Evolutionary conservation across 2,113 vertebrate genomes (phyloP).

Genomic region (Burhinus bistriatus): DNA sequence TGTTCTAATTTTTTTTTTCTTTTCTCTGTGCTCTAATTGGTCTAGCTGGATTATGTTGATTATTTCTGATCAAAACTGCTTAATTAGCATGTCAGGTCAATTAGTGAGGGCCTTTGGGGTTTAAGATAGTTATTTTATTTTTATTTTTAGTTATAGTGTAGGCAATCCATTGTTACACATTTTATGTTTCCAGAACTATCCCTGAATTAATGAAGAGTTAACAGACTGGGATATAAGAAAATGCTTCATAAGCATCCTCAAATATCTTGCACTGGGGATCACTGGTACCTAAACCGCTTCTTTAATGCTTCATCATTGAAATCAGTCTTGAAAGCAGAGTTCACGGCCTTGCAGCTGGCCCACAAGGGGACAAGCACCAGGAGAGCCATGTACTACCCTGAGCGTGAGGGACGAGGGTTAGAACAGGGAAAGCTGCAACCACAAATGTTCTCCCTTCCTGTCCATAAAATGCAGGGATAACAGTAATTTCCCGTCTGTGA

Average conservation of each 20-base stretch:
- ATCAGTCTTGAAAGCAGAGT: background rate
- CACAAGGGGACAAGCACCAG: background rate
- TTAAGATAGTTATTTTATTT: conserved; percentile 7
- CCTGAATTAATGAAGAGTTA: conserved; percentile 44
- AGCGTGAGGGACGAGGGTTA: background rate
- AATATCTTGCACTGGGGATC: conserved; percentile 19
- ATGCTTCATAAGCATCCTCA: conserved; percentile 38
- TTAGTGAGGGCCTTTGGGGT: conserved; percentile 6
- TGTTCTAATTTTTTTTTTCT: background rate
- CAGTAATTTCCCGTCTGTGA: conserved; percentile 20
- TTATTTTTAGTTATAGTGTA: background rate
- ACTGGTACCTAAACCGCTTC: conserved; percentile 3
- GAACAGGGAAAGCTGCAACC: background rate
- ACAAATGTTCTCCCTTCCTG: background rate
- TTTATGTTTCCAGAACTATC: conserved; percentile 2
- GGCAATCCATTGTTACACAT: background rate
- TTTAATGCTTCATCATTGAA: conserved; percentile 18
- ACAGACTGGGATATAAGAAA: conserved; percentile 20
- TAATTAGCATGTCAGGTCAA: conserved; percentile 50
- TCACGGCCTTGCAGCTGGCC: background rate
- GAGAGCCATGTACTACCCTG: background rate
- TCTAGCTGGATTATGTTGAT: conserved; percentile 46
- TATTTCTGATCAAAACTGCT: conserved; percentile 45
- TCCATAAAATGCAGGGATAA: background rate
- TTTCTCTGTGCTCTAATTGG: background rate